Evolutionary conservation across 2,888 invertebrate species (phyloP), one percentile per base, ranked within the genome.

Genomic region (Xanthia togata): DNA sequence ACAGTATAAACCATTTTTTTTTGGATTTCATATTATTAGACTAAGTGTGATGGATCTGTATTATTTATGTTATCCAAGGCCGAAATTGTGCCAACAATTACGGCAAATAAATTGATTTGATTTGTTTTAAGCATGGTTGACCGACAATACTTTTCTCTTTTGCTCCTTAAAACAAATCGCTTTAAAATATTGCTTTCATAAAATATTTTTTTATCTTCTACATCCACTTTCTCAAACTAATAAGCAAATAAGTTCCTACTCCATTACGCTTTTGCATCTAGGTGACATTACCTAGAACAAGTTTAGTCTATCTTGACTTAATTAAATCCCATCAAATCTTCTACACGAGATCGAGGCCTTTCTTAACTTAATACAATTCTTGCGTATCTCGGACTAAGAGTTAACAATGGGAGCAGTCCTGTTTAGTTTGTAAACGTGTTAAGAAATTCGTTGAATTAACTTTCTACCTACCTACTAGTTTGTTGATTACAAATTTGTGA

Each of bases 281-380:
- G 73, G 79, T 84, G 78, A 73, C 70, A 80, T 82, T 77, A 72
- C 63, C 11, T n/a, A 64, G 71, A 62, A 76, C 76, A 76, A 86
- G 44, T 44, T 44, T 14, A 44, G 74, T 72, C 53, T 71, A 70
- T 81, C 74, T 72, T 47, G 14, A 78, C 73, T 82, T 86, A 82
- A 88, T 88, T 84, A 73, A 87, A 83, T 79, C 71, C 73, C 67
- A 82, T 84, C 78, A 84, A 86, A 86, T 86, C 75, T 79, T 78
- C 64, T 62, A 59, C 73, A 68, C 41, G 53, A 69, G 71, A 78
- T 76, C 73, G 53, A 71, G 69, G 73, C 73, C 55, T 79, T 79
- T 65, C 69, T 70, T 35, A 57, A 70, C 68, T 78, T 47, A 75
- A 82, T 70, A 79, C 84, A 78, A 69, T 79, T 76, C 67, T 73